Evolutionary conservation across 2,888 invertebrate genomes (phyloP).

Genomic region (Halictus ligatus): DNA sequence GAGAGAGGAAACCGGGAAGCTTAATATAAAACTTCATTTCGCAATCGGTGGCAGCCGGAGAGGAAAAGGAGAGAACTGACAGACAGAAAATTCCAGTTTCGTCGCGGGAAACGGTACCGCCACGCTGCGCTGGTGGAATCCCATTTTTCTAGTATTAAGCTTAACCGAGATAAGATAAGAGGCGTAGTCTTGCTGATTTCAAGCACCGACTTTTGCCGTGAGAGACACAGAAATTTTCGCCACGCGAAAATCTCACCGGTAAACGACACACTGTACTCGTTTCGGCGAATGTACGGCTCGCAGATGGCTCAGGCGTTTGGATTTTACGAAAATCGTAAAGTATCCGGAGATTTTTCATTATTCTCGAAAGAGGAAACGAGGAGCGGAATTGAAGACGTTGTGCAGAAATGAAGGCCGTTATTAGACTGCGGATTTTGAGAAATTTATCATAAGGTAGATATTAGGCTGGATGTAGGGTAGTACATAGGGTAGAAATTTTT

Average conservation of each 20-base stretch:
- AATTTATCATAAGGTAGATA: too few relatives aligned
- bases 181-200: constrained; percentile 11
- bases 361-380: background rate
- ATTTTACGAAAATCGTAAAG: background rate
- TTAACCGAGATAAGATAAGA: constrained; percentile 48
- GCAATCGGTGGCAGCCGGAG: constrained; percentile 80
- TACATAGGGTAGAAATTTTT: too few relatives aligned
- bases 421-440: background rate
- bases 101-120: constrained; percentile 52
- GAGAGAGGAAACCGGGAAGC: constrained; percentile 71
- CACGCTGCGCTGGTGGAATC: constrained; percentile 29
- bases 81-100: constrained; percentile 76
- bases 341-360: background rate
- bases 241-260: background rate
- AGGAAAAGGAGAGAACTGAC: constrained; percentile 73
- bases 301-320: background rate
- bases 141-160: constrained; percentile 67
- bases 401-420: background rate
- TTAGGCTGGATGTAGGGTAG: too few relatives aligned
- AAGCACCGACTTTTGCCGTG: background rate
- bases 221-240: constrained; percentile 13
- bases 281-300: constrained; percentile 1
- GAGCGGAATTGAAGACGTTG: background rate
- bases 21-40: constrained; percentile 84
- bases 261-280: background rate